Base-by-base conservation (phyloP, 2,888 invertebrate genomes). In the Leptinotarsa rubiginosa region DNA sequence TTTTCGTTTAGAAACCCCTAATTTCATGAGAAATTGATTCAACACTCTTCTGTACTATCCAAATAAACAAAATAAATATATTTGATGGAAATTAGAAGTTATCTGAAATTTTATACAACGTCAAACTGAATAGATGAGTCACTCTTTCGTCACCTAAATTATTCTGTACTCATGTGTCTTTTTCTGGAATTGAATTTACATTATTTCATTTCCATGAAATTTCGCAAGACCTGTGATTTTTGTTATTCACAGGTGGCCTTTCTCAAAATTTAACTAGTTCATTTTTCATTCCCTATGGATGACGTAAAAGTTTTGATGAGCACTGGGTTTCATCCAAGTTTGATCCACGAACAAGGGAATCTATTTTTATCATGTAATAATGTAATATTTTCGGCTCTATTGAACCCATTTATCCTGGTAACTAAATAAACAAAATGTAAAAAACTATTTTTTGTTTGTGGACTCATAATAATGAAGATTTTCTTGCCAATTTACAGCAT, bases 401-500 rank as follows among this genome's bases (percentile, higher is more conserved):
- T 20, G 18, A 56, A 22, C 10, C 20, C 20, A 20, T 12, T 20
- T 56, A 20, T 12, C 18, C 20, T 10, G 59, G 15, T 4, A 25
- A 25, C 4, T 52, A 2, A 59, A 25, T 22, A 25, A 22, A 20
- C 59, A 15, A 25, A 59, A 59, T 59, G 25, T 22, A 13, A 59
- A 59, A 22, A 59, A 59, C 25, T 16, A 59, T 13, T 59, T 25
- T 25, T 18, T 22, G 25, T 3, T 59, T 22, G 59, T 22, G 22
- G 5, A 20, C 59, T 73, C 5, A 62, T 65, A 65, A 56, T 56
- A 49, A 69, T 64, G 68, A 71, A 31, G 22, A 59, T 70, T 69
- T 68, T 74, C 67, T 77, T 75, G 70, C 22, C 76, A 78, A 78
- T 92, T 92, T 83, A 84, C 92, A 93, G 93, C 93, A 89, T 93